Evolutionary conservation across 2,888 invertebrate species (phyloP).

Genomic region (Oscheius sp.): DNA sequence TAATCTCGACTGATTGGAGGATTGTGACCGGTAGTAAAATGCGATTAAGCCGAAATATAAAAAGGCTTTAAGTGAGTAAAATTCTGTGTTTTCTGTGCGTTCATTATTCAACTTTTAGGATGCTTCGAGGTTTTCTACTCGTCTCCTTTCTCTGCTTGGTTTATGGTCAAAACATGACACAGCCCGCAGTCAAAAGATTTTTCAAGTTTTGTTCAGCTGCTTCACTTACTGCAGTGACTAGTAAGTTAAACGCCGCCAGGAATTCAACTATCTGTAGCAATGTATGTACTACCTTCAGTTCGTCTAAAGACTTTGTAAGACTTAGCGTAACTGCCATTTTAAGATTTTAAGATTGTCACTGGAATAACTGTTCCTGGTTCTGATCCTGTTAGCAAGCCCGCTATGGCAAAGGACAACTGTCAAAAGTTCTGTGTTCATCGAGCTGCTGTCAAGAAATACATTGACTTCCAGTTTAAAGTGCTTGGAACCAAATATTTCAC

Average conservation of each 20-base stretch:
- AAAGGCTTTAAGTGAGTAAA: no score
- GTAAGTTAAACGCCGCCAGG: background rate
- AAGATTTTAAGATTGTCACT: background rate
- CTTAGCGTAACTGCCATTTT: background rate
- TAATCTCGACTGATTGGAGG: no score
- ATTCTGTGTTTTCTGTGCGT: no score
- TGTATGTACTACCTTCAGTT: background rate
- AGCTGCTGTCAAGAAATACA: background rate
- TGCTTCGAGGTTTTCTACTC: background rate
- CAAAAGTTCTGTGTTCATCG: conserved; percentile 7
- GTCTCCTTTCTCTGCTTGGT: background rate
- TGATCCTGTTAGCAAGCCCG: conserved; percentile 3
- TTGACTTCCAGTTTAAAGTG: conserved; percentile 3
- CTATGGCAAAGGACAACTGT: conserved; percentile 4
- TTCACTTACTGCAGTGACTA: background rate
- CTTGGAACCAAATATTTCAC: conserved; percentile 4
- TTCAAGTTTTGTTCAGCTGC: background rate
- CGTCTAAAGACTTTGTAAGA: background rate
- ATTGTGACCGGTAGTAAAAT: no score
- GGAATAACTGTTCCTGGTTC: background rate
- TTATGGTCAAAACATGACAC: background rate
- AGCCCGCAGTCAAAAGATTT: background rate
- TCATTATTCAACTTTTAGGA: no score
- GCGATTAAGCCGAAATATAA: no score
- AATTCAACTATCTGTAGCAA: background rate